Evolutionary conservation across 2,113 vertebrate genomes (phyloP).

Genomic region (Cryptoleucopteryx plumbea): DNA sequence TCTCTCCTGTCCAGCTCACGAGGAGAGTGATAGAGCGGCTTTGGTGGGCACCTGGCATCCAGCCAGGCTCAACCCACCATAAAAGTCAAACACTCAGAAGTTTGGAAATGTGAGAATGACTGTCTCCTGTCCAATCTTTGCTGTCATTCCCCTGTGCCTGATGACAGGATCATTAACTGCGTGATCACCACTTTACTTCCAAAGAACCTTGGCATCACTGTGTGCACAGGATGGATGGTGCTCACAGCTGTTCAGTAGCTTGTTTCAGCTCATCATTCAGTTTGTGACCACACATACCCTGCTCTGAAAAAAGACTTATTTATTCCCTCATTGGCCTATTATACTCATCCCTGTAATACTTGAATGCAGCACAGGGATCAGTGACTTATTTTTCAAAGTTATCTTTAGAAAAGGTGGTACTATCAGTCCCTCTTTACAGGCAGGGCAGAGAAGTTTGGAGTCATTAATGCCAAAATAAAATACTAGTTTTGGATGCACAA

Average conservation of each 20-base stretch:
- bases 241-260: not conserved
- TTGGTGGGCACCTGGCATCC: not conserved
- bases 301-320: not conserved
- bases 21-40: not conserved
- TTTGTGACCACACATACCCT: not conserved
- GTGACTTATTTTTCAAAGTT: not conserved
- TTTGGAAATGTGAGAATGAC: not conserved
- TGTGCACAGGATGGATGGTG: not conserved
- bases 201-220: not conserved
- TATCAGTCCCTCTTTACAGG: not conserved
- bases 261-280: not conserved
- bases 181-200: not conserved
- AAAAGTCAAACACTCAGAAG: not conserved
- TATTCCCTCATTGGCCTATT: not conserved
- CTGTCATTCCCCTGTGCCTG: not conserved
- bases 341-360: not conserved
- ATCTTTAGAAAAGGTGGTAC: not conserved
- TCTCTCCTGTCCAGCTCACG: not conserved
- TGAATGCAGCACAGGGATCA: not conserved
- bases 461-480: not conserved
- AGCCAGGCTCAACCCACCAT: not conserved
- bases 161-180: not conserved
- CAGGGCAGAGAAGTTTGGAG: not conserved
- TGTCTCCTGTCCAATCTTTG: not conserved
- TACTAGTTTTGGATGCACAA: not conserved